A percentile compares a stretch with the other conserved stretches of the same genome.
phyloP scores from a whole-genome alignment of 2,113 vertebrate genomes.

The Mus pahari region DNA sequence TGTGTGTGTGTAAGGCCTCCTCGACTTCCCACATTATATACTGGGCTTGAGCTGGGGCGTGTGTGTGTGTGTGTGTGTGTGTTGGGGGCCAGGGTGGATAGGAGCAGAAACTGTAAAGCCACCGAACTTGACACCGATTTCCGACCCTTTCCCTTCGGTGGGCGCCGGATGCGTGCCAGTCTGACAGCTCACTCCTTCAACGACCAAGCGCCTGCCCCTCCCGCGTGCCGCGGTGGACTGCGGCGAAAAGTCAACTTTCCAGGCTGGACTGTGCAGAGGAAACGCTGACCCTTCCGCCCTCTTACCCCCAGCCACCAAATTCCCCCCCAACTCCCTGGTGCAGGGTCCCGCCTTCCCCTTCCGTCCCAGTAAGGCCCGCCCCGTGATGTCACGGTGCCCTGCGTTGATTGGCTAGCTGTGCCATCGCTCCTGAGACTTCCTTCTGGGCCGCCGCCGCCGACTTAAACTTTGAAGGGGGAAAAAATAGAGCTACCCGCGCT shows the following conservation, averaged over 20 bases:
- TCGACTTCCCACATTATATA: too few species aligned
- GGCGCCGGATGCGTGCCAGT: conserved; percentile 38
- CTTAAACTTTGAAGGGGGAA: conserved; percentile 72
- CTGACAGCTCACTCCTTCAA: conserved; percentile 23
- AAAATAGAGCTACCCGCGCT: conserved; percentile 41
- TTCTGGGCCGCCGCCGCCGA: conserved; percentile 67
- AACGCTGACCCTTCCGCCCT: background rate
- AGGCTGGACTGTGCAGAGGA: background rate
- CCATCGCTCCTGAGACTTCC: conserved; percentile 81
- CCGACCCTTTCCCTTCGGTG: conserved; percentile 29
- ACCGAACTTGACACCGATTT: conserved; percentile 40
- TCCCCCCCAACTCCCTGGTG: background rate
- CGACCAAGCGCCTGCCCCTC: background rate
- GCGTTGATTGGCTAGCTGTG: conserved; percentile 69
- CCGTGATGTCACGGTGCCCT: conserved; percentile 61
- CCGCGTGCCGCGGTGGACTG: background rate
- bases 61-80: background rate
- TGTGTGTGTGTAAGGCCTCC: too few species aligned
- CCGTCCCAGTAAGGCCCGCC: conserved; percentile 70
- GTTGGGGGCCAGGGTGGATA: background rate
- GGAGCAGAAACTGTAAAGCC: background rate
- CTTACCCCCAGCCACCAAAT: background rate
- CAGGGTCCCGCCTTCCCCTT: conserved; percentile 66
- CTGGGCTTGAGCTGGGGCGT: background rate
- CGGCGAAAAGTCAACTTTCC: conserved; percentile 29